Evolutionary conservation across 2,888 invertebrate species (phyloP).

Genomic region (Hanleya hanleyi): DNA sequence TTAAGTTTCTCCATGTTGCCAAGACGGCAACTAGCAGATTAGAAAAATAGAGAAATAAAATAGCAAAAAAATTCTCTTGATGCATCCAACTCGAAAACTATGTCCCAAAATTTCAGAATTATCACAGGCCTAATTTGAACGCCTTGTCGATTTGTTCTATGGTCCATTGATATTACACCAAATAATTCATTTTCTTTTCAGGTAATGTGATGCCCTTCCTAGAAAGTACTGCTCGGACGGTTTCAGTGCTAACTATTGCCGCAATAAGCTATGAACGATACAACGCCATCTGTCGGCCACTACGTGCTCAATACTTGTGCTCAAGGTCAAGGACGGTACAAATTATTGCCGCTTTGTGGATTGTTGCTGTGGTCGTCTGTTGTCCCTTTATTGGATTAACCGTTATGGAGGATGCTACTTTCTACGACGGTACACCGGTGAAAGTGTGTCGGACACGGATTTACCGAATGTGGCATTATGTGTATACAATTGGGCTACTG

Average conservation of each 20-base stretch:
- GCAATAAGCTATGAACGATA: slow-evolving; percentile 94
- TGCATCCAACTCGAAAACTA: too few relatives aligned
- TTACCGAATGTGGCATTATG: slow-evolving; percentile 84
- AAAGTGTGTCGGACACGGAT: slow-evolving; percentile 88
- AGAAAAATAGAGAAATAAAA: too few relatives aligned
- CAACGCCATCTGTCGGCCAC: slow-evolving; percentile 92
- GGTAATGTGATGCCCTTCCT: slow-evolving; percentile 94
- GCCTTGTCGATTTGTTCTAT: too few relatives aligned
- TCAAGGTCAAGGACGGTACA: slow-evolving; percentile 69
- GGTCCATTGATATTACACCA: too few relatives aligned
- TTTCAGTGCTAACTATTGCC: slow-evolving; percentile 91
- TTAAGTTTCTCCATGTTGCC: too few relatives aligned
- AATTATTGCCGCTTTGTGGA: slow-evolving; percentile 70
- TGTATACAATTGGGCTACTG: slow-evolving; percentile 87
- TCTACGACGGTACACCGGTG: slow-evolving; percentile 82
- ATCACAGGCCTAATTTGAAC: too few relatives aligned
- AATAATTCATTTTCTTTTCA: slow-evolving; percentile 76
- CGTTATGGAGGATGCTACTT: slow-evolving; percentile 82
- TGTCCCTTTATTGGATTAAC: slow-evolving; percentile 89
- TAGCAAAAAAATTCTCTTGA: too few relatives aligned
- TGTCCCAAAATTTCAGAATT: too few relatives aligned
- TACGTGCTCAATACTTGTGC: slow-evolving; percentile 78
- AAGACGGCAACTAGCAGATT: too few relatives aligned
- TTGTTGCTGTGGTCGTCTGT: slow-evolving; percentile 61
- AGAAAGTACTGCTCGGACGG: slow-evolving; percentile 92